These are phyloP conservation scores for Erinaceus europaeus DNA, from an alignment of 2,113 vertebrate species.

Conservation along the genomic window DNA sequence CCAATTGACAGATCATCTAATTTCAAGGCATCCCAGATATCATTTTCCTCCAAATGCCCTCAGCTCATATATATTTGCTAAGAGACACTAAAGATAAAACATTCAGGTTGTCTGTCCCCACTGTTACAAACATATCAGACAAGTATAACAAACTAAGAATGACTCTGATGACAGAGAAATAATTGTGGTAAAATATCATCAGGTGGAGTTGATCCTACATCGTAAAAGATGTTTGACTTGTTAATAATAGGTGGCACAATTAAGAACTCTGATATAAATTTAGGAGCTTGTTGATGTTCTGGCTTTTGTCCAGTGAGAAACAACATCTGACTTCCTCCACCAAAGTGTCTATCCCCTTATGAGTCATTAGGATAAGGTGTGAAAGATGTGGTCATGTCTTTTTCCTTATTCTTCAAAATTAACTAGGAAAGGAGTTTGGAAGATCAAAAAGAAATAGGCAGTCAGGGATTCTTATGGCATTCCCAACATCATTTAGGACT, in stretches of 20 bases:
- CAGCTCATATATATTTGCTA: not conserved
- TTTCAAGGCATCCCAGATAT: not conserved
- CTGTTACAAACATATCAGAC: not conserved
- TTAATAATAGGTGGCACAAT: slow-evolving; percentile 30
- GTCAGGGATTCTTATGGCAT: not conserved
- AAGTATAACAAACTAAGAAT: not conserved
- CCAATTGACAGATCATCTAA: not conserved
- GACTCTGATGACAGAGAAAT: not conserved
- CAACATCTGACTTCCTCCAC: not conserved
- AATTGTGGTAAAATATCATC: slow-evolving; percentile 5
- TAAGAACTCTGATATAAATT: not conserved
- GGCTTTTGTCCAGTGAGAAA: slow-evolving; percentile 1
- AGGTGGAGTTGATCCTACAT: not conserved
- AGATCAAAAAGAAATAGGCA: not conserved
- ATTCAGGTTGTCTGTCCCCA: not conserved
- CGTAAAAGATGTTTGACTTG: slow-evolving; percentile 37
- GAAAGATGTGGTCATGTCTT: not conserved
- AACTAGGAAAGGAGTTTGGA: not conserved
- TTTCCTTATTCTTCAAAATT: not conserved
- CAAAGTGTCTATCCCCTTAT: not conserved
- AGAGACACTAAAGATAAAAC: slow-evolving; percentile 24
- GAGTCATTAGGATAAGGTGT: not conserved
- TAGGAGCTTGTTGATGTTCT: not conserved
- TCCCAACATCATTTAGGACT: not conserved
- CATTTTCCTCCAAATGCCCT: slow-evolving; percentile 1